Evolutionary conservation across 1,140 invertebrate species (phyloP).

Genomic region (Nylanderia fulva): DNA sequence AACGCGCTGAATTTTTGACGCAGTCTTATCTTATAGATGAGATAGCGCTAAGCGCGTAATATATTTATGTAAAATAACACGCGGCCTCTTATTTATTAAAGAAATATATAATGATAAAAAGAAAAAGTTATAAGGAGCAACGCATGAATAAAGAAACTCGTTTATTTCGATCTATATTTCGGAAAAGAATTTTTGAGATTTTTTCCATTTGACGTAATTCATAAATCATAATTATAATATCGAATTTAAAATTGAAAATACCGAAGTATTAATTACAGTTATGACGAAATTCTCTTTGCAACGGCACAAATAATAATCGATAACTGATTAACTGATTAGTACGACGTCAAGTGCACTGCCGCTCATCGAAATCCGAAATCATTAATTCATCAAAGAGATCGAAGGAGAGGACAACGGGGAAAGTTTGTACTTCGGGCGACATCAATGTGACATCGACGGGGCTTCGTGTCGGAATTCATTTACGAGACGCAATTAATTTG

Average conservation of each 20-base stretch:
- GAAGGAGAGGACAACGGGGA: neutral
- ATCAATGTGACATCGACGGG: slow-evolving; percentile 17
- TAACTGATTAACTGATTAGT: slow-evolving; percentile 45
- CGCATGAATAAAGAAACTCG: neutral
- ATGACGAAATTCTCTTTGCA: slow-evolving; percentile 10
- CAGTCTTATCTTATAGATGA: neutral
- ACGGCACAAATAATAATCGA: slow-evolving; percentile 15
- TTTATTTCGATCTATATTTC: neutral
- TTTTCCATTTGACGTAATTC: neutral
- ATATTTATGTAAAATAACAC: neutral
- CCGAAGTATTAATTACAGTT: slow-evolving; percentile 4
- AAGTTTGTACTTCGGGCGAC: slow-evolving; percentile 19
- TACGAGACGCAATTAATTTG: slow-evolving; percentile 51
- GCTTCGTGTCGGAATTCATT: slow-evolving; percentile 18
- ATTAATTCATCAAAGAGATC: slow-evolving; percentile 58
- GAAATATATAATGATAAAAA: slow-evolving; percentile 1
- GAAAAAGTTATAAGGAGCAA: neutral
- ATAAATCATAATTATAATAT: neutral
- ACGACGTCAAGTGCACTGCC: slow-evolving; percentile 34
- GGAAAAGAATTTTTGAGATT: neutral
- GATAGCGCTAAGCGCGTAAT: too few relatives aligned
- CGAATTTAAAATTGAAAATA: neutral
- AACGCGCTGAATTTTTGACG: neutral
- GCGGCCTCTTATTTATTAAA: neutral
- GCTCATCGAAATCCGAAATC: neutral